Evolutionary conservation across 2,888 invertebrate genomes (phyloP).

Genomic region (Cataglyphis albicans): DNA sequence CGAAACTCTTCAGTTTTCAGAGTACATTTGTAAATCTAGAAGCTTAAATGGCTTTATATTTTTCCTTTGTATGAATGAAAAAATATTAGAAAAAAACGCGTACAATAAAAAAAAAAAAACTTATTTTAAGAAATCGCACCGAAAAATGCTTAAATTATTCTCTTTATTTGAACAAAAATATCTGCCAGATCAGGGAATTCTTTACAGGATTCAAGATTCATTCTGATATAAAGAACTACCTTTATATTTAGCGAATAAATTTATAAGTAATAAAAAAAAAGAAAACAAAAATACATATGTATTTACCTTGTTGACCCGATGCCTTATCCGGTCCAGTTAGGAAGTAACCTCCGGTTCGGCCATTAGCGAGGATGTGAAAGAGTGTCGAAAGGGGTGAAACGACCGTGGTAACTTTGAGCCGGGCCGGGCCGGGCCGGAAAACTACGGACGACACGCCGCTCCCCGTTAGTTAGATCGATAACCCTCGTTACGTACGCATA

Average conservation of each 20-base stretch:
- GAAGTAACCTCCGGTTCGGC: slow-evolving; percentile 31
- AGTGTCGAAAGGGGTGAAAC: slow-evolving; percentile 40
- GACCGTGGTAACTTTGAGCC: slow-evolving; percentile 47
- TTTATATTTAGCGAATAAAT: not conserved
- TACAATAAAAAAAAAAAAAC: too few species aligned
- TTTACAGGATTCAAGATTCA: too few species aligned
- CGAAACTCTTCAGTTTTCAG: too few species aligned
- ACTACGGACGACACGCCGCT: slow-evolving; percentile 58
- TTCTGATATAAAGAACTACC: not conserved
- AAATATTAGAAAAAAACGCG: too few species aligned
- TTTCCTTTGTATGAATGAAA: too few species aligned
- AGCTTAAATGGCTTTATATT: too few species aligned
- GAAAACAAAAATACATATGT: not conserved
- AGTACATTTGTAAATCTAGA: too few species aligned
- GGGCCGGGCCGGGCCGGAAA: slow-evolving; percentile 49
- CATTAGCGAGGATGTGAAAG: slow-evolving; percentile 44
- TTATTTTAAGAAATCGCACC: too few species aligned
- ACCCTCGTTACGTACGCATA: slow-evolving; percentile 40
- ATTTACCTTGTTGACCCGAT: not conserved
- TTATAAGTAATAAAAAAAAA: not conserved
- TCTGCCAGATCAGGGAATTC: too few species aligned
- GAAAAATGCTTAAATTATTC: too few species aligned
- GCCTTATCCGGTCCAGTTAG: slow-evolving; percentile 54
- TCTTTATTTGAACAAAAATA: too few species aligned
- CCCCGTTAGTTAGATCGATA: slow-evolving; percentile 54